Percentiles rank a stretch among this genome's conserved stretches.
Evolutionary conservation across 2,888 invertebrate genomes (phyloP).

Genomic region (Acanthacorydalis orientalis): DNA sequence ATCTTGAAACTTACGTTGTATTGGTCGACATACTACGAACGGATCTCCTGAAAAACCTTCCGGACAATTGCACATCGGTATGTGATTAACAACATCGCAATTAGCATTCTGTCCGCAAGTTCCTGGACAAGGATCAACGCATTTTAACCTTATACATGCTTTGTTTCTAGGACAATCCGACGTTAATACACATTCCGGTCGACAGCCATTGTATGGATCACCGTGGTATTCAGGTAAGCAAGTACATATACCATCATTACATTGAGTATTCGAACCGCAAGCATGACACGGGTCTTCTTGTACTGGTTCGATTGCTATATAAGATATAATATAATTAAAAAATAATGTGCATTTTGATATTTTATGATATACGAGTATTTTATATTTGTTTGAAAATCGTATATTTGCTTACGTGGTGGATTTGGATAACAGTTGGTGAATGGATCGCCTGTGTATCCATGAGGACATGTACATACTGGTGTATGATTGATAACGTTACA

Average conservation of each 20-base stretch:
- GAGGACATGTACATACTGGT: slow-evolving; percentile 62
- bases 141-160: slow-evolving; percentile 59
- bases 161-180: slow-evolving; percentile 49
- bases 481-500: slow-evolving; percentile 70
- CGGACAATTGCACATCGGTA: slow-evolving; percentile 49
- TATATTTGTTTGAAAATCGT: slow-evolving; percentile 14
- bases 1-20: neutral
- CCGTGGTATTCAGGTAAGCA: slow-evolving; percentile 58
- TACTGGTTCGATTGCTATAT: slow-evolving; percentile 25
- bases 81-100: slow-evolving; percentile 41
- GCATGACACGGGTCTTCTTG: slow-evolving; percentile 49
- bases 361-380: neutral
- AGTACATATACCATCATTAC: slow-evolving; percentile 46
- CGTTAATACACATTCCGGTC: slow-evolving; percentile 63
- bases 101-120: slow-evolving; percentile 42
- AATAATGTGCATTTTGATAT: slow-evolving; percentile 9
- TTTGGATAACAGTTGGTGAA: slow-evolving; percentile 53
- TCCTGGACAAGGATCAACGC: slow-evolving; percentile 55
- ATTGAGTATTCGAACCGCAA: slow-evolving; percentile 47
- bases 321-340: slow-evolving; percentile 9
- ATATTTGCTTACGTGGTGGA: slow-evolving; percentile 11
- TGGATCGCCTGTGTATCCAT: slow-evolving; percentile 62
- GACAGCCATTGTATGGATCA: slow-evolving; percentile 55
- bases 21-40: slow-evolving; percentile 39
- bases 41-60: slow-evolving; percentile 50